Percentiles rank a stretch among this genome's conserved stretches.
Conservation (phyloP, 2,113 vertebrate species). For the Jacana jacana region DNA sequence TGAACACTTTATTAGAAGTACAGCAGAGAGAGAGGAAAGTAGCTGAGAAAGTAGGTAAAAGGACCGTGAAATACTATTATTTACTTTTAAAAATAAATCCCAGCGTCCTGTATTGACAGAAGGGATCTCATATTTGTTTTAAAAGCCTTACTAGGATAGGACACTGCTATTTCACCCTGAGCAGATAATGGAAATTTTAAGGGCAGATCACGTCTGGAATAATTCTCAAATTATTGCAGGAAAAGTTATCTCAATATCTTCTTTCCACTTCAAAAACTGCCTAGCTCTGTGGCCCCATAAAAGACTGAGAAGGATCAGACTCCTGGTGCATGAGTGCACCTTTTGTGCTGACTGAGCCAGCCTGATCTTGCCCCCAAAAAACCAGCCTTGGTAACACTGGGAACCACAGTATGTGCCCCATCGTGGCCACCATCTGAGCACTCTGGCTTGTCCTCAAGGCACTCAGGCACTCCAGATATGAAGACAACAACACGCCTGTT, state of each 20-base stretch:
- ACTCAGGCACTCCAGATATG: no score
- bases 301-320: not conserved
- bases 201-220: not conserved
- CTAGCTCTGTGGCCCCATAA: not conserved
- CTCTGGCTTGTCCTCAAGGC: no score
- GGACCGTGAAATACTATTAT: not conserved
- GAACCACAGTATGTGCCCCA: rapidly evolving
- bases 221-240: not conserved
- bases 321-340: not conserved
- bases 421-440: not conserved
- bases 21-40: not conserved
- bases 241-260: not conserved
- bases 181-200: not conserved
- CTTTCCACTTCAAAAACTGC: not conserved
- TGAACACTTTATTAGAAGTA: not conserved
- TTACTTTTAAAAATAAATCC: not conserved
- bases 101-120: not conserved
- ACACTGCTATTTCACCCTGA: not conserved
- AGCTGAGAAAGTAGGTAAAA: not conserved
- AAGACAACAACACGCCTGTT: not conserved
- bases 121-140: not conserved
- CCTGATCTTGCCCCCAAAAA: not conserved
- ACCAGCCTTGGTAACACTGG: not conserved
- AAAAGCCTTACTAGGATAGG: not conserved
- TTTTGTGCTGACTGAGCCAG: not conserved